phyloP scores from a whole-genome alignment of 2,797 vertebrate genomes.

The Dermochelys coriacea region DNA sequence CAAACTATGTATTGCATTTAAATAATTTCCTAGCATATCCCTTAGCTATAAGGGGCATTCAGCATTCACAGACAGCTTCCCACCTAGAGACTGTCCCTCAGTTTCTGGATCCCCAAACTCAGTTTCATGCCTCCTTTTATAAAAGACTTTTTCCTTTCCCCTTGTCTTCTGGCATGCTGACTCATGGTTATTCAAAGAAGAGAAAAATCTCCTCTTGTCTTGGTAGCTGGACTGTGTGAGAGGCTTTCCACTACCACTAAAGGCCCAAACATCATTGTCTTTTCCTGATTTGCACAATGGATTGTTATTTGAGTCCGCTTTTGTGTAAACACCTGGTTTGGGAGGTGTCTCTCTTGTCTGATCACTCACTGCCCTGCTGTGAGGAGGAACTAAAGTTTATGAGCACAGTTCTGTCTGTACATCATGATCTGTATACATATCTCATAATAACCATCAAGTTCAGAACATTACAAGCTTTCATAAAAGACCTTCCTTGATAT shows the following conservation, averaged over 20 bases:
- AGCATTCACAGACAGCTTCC: background rate
- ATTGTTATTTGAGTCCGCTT: background rate
- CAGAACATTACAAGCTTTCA: background rate
- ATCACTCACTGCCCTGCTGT: background rate
- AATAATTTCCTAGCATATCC: background rate
- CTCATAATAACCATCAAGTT: background rate
- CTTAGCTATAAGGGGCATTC: background rate
- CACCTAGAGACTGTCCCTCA: background rate
- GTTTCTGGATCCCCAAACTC: background rate
- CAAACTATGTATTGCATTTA: background rate
- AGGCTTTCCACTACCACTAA: background rate
- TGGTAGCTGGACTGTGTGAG: background rate
- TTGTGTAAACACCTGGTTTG: background rate
- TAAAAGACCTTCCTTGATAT: background rate
- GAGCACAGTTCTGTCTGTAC: background rate
- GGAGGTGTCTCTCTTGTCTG: background rate
- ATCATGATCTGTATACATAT: background rate
- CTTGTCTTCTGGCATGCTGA: background rate
- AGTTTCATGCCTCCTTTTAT: background rate
- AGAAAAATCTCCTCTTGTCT: background rate
- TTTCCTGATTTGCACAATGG: background rate
- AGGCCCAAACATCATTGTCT: background rate
- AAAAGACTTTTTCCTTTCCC: background rate
- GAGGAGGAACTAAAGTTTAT: background rate
- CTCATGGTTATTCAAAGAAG: background rate